These are phyloP conservation scores for Pachyrhynchus sulphureomaculatus DNA, from an alignment of 1,140 invertebrate species.

Conservation along the genomic window DNA sequence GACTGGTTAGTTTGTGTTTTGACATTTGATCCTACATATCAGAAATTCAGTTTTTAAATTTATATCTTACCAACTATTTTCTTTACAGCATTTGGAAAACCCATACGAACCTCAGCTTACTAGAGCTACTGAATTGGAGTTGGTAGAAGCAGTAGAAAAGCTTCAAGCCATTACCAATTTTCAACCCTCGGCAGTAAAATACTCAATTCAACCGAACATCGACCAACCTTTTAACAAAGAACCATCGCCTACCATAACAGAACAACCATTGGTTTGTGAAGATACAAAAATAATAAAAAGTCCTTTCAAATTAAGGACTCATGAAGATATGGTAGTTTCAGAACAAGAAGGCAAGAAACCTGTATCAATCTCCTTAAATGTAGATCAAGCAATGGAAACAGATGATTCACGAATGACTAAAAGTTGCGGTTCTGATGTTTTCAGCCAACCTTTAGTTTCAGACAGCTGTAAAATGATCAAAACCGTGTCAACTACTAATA, in stretches of 20 bases:
- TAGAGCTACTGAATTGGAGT: constrained; percentile 35
- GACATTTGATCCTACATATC: no score
- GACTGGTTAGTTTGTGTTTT: no score
- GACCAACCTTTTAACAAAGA: constrained; percentile 31
- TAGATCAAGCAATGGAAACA: no score
- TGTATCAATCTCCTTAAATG: background rate
- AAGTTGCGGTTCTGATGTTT: no score
- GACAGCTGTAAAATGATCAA: no score
- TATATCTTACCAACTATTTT: no score
- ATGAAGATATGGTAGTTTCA: background rate
- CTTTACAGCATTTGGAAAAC: constrained; percentile 6
- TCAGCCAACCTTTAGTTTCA: no score
- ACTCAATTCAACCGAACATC: constrained; percentile 43
- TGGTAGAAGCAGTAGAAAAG: constrained; percentile 46
- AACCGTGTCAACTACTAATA: no score
- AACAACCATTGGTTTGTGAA: constrained; percentile 20
- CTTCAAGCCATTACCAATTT: constrained; percentile 36
- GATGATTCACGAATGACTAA: no score
- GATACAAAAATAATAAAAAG: constrained; percentile 10
- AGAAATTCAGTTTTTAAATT: no score
- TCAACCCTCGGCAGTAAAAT: constrained; percentile 38
- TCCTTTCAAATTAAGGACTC: background rate
- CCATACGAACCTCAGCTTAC: constrained; percentile 13
- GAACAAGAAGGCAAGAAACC: background rate
- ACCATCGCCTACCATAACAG: constrained; percentile 6